Percentiles rank a stretch among this genome's conserved stretches.
These are phyloP conservation scores for Dasypogon diadema DNA, from an alignment of 2,888 invertebrate species.

Conservation along the genomic window DNA sequence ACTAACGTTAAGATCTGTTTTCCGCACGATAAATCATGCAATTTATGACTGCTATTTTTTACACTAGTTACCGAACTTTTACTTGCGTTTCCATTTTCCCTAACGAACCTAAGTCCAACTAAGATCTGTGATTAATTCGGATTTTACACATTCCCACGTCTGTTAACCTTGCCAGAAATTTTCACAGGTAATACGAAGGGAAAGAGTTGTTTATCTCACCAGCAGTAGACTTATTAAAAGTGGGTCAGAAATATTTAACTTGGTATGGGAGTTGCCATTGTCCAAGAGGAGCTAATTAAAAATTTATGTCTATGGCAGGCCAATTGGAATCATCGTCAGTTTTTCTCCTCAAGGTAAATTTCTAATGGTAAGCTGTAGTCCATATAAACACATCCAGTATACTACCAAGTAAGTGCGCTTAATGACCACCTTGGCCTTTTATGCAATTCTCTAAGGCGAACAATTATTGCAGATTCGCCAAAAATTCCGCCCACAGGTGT, in stretches of 20 bases:
- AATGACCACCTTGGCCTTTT: slow-evolving; percentile 44
- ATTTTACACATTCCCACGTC: slow-evolving; percentile 4
- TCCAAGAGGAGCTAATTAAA: slow-evolving; percentile 46
- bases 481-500: slow-evolving; percentile 38
- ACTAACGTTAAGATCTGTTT: slow-evolving; percentile 18
- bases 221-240: slow-evolving; percentile 16
- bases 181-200: neutral
- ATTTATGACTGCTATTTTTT: slow-evolving; percentile 19
- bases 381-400: too few relatives aligned
- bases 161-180: slow-evolving; percentile 7
- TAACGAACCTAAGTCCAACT: slow-evolving; percentile 4
- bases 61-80: neutral
- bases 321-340: too few relatives aligned
- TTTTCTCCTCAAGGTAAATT: too few relatives aligned
- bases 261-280: slow-evolving; percentile 33
- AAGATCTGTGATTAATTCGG: slow-evolving; percentile 4
- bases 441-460: neutral
- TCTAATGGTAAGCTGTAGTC: too few relatives aligned
- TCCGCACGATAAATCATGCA: slow-evolving; percentile 26
- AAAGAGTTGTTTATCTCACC: neutral
- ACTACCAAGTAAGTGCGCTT: neutral
- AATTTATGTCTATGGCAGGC: slow-evolving; percentile 48
- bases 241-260: slow-evolving; percentile 45
- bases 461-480: slow-evolving; percentile 26
- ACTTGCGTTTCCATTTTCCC: slow-evolving; percentile 5